Percentiles rank a stretch among this genome's conserved stretches.
Conservation (phyloP, 2,888 invertebrate species). For the Bimastos eiseni region DNA sequence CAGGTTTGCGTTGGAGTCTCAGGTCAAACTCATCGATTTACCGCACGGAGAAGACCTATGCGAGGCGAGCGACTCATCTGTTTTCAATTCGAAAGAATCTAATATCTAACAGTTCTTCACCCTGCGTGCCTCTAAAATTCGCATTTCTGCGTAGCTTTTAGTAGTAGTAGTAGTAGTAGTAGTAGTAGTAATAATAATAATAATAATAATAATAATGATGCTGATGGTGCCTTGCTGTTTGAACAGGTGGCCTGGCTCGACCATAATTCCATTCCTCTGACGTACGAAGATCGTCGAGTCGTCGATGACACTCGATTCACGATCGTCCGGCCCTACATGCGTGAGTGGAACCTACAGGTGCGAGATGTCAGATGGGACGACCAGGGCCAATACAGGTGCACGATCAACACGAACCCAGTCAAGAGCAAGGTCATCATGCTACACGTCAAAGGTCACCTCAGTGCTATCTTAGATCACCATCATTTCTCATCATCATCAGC, state of each 20-base stretch:
- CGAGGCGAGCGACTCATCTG: too few relatives aligned
- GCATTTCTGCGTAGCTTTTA: too few relatives aligned
- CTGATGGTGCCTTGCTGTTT: neutral
- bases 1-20: too few relatives aligned
- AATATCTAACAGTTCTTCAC: too few relatives aligned
- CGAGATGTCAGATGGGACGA: conserved; percentile 48
- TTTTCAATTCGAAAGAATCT: too few relatives aligned
- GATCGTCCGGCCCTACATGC: conserved; percentile 51
- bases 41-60: too few relatives aligned
- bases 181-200: too few relatives aligned
- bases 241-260: conserved; percentile 50
- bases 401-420: conserved; percentile 54
- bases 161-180: too few relatives aligned
- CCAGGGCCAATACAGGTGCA: conserved; percentile 56
- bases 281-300: conserved; percentile 51
- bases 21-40: too few relatives aligned
- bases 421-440: conserved; percentile 51
- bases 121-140: too few relatives aligned
- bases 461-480: neutral
- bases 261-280: conserved; percentile 51
- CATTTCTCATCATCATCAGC: neutral
- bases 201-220: too few relatives aligned
- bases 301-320: conserved; percentile 58
- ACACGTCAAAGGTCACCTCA: conserved; percentile 50
- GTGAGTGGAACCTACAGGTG: conserved; percentile 58